These are phyloP conservation scores for Enteromius treurensis DNA, from an alignment of 2,797 vertebrate species.

Conservation along the genomic window DNA sequence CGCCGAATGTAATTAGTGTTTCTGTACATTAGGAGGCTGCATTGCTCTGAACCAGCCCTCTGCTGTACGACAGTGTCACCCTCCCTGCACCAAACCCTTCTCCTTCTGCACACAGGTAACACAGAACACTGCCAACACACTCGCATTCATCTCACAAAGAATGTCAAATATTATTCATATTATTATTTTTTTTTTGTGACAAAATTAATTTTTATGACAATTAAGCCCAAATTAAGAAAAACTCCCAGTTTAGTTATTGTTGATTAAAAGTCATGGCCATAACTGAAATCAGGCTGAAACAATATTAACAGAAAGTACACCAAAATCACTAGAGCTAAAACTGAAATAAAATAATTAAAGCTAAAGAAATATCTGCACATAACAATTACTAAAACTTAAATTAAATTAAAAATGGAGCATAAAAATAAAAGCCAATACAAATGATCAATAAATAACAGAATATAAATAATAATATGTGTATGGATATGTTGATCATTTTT, in stretches of 20 bases:
- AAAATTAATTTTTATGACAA: background rate
- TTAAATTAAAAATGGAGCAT: background rate
- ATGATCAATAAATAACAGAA: background rate
- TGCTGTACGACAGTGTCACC: constrained; percentile 76
- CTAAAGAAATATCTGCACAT: background rate
- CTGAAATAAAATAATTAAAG: background rate
- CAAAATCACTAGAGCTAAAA: background rate
- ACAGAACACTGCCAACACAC: background rate
- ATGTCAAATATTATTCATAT: background rate
- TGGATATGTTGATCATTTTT: background rate
- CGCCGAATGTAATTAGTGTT: constrained; percentile 17
- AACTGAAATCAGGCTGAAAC: background rate
- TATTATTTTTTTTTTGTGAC: too few species aligned
- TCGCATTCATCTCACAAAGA: background rate
- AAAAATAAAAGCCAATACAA: background rate
- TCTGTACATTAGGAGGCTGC: constrained; percentile 79
- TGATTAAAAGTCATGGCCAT: background rate
- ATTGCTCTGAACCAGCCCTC: constrained; percentile 74
- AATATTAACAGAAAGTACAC: background rate
- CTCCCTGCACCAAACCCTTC: constrained; percentile 83
- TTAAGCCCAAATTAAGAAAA: too few species aligned
- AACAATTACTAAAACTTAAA: background rate
- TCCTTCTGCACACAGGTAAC: constrained; percentile 87
- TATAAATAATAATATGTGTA: background rate
- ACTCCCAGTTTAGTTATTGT: background rate